Evolutionary conservation across 2,113 vertebrate species (phyloP).

Genomic region (Saguinus midas): DNA sequence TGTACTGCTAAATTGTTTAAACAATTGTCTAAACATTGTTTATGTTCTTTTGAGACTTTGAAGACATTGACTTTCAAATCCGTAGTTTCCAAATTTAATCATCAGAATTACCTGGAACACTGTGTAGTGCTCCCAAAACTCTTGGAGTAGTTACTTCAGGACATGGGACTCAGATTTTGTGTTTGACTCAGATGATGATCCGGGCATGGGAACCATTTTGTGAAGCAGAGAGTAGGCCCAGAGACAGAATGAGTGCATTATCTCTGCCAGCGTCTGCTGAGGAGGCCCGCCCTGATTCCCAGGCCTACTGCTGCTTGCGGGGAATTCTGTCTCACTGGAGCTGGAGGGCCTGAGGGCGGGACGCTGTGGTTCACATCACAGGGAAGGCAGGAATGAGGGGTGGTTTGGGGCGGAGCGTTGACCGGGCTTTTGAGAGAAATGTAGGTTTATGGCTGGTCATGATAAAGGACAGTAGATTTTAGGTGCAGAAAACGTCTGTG

Average conservation of each 20-base stretch:
- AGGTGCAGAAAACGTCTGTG: constrained; percentile 12
- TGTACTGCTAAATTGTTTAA: neutral
- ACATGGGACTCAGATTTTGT: too few relatives aligned
- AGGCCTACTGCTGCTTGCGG: too few relatives aligned
- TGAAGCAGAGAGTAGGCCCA: neutral
- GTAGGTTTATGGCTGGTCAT: neutral
- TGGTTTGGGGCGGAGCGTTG: rapidly evolving
- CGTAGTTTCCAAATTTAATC: neutral
- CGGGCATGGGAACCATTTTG: neutral
- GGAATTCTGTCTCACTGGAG: too few relatives aligned
- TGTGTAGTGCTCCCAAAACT: neutral
- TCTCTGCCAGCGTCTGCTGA: neutral
- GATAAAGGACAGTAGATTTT: neutral
- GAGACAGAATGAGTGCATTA: neutral
- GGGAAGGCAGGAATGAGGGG: neutral
- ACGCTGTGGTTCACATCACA: rapidly evolving
- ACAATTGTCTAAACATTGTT: neutral
- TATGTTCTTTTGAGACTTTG: neutral
- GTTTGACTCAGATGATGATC: neutral
- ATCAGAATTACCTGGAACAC: neutral
- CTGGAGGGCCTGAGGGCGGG: too few relatives aligned
- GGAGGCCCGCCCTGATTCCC: neutral
- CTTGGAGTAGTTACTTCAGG: too few relatives aligned
- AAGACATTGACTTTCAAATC: neutral
- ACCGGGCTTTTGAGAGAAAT: neutral